Conservation (phyloP, 1,140 invertebrate genomes). For the Cardiocondyla obscurior region DNA sequence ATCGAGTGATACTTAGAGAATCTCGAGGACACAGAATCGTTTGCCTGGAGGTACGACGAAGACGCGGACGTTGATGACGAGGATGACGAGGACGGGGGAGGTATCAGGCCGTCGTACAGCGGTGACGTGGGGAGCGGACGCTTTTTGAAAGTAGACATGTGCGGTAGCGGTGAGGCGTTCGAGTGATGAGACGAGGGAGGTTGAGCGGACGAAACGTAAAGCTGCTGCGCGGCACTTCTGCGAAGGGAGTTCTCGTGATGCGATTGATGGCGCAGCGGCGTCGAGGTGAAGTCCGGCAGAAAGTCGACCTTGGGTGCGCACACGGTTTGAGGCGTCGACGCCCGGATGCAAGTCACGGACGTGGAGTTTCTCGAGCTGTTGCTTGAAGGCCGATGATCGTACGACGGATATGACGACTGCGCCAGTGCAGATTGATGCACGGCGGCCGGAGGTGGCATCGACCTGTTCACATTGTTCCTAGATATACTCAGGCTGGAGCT, state of each 20-base stretch:
- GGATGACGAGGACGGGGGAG: constrained; percentile 61
- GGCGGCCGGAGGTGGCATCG: constrained; percentile 74
- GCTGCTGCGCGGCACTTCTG: constrained; percentile 66
- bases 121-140: constrained; percentile 76
- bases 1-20: constrained; percentile 67
- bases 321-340: constrained; percentile 77
- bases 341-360: constrained; percentile 66
- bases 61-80: constrained; percentile 53
- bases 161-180: constrained; percentile 73
- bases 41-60: constrained; percentile 69
- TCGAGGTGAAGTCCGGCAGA: constrained; percentile 86
- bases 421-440: constrained; percentile 60
- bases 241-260: constrained; percentile 66
- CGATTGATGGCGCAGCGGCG: constrained; percentile 74
- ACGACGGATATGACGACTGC: constrained; percentile 44
- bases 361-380: constrained; percentile 61
- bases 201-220: constrained; percentile 65
- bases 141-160: constrained; percentile 82
- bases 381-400: constrained; percentile 69
- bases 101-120: constrained; percentile 64
- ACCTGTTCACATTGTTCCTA: constrained; percentile 72
- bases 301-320: constrained; percentile 89
- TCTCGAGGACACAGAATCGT: constrained; percentile 65
- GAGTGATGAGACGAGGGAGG: constrained; percentile 59
- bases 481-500: constrained; percentile 62